Evolutionary conservation across 2,113 vertebrate genomes (phyloP).

Genomic region (Anolis sagrei): DNA sequence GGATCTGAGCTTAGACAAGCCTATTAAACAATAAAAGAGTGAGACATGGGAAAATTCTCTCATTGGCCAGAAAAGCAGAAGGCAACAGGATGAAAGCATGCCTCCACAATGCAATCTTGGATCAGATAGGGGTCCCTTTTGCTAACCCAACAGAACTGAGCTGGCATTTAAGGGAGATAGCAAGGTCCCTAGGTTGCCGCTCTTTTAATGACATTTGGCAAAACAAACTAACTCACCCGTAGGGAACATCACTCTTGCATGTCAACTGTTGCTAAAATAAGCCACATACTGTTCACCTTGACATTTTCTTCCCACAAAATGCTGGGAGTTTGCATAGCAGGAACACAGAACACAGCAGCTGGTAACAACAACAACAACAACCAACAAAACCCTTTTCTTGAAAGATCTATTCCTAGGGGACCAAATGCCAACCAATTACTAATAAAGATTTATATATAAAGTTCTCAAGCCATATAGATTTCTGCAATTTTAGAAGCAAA

Average conservation of each 20-base stretch:
- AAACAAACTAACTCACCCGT: background rate
- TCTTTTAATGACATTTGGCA: background rate
- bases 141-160: rapidly evolving
- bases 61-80: background rate
- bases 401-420: background rate
- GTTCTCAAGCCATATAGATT: background rate
- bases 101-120: background rate
- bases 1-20: background rate
- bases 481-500: background rate
- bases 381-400: background rate
- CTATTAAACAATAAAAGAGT: background rate
- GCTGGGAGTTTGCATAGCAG: background rate
- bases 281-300: conserved; percentile 51
- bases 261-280: conserved; percentile 40
- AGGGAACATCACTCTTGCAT: background rate
- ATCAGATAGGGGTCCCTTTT: background rate
- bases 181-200: background rate
- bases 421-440: background rate
- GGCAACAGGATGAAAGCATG: background rate
- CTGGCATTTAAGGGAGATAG: background rate
- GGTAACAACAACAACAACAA: background rate
- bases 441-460: rapidly evolving
- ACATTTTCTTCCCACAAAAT: conserved; percentile 32
- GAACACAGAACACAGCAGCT: background rate
- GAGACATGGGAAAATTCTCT: background rate